Conservation (phyloP, 2,113 vertebrate species). For the Bos indicus region DNA sequence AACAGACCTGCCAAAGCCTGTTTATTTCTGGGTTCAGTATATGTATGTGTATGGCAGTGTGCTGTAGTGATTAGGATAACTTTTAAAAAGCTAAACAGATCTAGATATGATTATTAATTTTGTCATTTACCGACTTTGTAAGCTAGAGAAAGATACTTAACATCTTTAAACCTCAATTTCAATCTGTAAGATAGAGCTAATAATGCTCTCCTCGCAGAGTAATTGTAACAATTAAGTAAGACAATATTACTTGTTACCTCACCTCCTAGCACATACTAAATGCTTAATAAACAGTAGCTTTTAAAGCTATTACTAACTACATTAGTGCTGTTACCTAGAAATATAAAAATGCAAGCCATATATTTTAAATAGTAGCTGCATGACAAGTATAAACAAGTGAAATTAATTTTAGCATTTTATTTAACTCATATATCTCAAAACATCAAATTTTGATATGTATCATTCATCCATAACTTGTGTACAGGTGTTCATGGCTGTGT, state of each 20-base stretch:
- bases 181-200: not conserved
- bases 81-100: conserved; percentile 1
- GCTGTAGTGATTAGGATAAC: not conserved
- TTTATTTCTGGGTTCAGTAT: not conserved
- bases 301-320: not conserved
- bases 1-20: not conserved
- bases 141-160: not conserved
- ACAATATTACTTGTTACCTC: not conserved
- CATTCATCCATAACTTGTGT: not conserved
- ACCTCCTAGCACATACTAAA: not conserved
- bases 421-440: not conserved
- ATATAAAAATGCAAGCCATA: not conserved
- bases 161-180: not conserved
- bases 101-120: not conserved
- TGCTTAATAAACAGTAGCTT: not conserved
- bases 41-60: not conserved
- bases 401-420: not conserved
- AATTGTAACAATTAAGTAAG: not conserved
- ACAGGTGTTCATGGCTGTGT: not conserved
- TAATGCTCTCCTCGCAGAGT: not conserved
- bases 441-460: not conserved
- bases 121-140: not conserved
- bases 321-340: not conserved
- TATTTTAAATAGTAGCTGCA: not conserved
- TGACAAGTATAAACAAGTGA: not conserved